phyloP scores from a whole-genome alignment of 2,888 invertebrate genomes.

The Cylindroiulus punctatus region DNA sequence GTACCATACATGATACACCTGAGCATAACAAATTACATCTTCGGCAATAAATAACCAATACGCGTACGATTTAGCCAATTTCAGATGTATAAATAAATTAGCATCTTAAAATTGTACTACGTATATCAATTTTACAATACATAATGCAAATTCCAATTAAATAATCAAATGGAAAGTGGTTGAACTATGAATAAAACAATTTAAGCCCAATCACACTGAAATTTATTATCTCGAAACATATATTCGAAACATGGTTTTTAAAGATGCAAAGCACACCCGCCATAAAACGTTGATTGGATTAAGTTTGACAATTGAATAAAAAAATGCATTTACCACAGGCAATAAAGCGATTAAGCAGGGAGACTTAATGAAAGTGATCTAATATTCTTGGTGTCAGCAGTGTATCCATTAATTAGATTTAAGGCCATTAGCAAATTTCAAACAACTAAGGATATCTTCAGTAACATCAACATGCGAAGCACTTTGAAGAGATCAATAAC shows the following conservation, averaged over 20 bases:
- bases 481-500: not conserved
- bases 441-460: not conserved
- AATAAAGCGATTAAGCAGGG: not conserved
- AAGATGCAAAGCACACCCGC: not conserved
- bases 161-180: too few relatives aligned
- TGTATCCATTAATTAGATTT: not conserved
- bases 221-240: not conserved
- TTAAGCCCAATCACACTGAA: not conserved
- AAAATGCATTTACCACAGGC: not conserved
- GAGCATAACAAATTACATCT: too few relatives aligned
- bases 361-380: not conserved
- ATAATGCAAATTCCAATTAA: too few relatives aligned
- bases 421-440: conserved; percentile 13
- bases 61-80: too few relatives aligned
- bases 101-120: too few relatives aligned
- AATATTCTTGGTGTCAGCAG: not conserved
- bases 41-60: too few relatives aligned
- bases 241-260: not conserved
- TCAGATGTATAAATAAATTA: too few relatives aligned
- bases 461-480: not conserved
- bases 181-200: too few relatives aligned
- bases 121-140: too few relatives aligned
- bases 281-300: conserved; percentile 1
- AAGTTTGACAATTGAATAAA: conserved; percentile 34
- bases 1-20: too few relatives aligned